phyloP scores from a whole-genome alignment of 2,113 vertebrate species.

The Spilogale gracilis region DNA sequence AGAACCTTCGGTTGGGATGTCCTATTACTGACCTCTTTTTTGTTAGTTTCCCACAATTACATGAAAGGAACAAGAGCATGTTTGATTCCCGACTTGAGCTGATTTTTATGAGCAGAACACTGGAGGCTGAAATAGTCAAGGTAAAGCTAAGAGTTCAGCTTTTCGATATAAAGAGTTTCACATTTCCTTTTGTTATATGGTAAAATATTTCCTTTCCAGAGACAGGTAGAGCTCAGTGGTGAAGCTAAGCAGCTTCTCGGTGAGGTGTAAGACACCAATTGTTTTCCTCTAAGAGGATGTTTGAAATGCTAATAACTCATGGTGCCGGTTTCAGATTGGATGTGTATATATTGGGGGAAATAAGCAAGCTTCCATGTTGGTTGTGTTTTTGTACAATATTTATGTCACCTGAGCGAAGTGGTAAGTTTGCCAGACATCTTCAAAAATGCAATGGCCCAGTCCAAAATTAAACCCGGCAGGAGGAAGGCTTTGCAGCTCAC shows the following conservation, averaged over 20 bases:
- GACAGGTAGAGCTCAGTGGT: slow-evolving; percentile 67
- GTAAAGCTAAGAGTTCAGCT: slow-evolving; percentile 81
- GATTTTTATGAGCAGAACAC: slow-evolving; percentile 80
- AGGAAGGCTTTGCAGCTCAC: not conserved
- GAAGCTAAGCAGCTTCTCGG: slow-evolving; percentile 44
- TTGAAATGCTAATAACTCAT: slow-evolving; percentile 68
- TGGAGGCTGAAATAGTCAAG: slow-evolving; percentile 74
- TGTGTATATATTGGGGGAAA: not conserved
- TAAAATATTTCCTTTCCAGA: slow-evolving; percentile 82
- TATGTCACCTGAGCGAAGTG: slow-evolving; percentile 61
- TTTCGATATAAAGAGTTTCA: slow-evolving; percentile 79
- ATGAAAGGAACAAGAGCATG: slow-evolving; percentile 72
- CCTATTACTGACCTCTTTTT: not conserved
- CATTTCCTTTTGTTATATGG: slow-evolving; percentile 75
- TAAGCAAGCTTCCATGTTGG: slow-evolving; percentile 55
- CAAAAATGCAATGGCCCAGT: not conserved
- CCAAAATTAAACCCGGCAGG: not conserved
- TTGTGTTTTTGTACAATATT: slow-evolving; percentile 68
- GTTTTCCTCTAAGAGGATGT: slow-evolving; percentile 58
- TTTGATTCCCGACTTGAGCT: slow-evolving; percentile 69
- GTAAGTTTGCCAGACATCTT: slow-evolving; percentile 59
- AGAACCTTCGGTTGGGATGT: not conserved
- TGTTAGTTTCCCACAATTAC: not conserved
- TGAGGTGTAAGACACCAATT: slow-evolving; percentile 64
- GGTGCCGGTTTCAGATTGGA: slow-evolving; percentile 64